phyloP scores from a whole-genome alignment of 2,113 vertebrate genomes.

The Fulmarus glacialis region DNA sequence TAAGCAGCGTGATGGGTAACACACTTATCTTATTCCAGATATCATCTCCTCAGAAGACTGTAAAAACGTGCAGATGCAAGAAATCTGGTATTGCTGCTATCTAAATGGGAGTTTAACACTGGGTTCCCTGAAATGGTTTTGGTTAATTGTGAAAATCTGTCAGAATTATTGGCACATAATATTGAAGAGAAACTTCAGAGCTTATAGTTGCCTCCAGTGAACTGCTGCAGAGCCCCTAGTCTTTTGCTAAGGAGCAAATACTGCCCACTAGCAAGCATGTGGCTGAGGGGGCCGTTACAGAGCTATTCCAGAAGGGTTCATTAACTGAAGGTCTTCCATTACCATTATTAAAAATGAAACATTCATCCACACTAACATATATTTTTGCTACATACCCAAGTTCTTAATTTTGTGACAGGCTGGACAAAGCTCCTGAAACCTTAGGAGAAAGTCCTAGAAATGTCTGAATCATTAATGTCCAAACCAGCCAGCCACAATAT shows the following conservation, averaged over 20 bases:
- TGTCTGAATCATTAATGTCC: neutral
- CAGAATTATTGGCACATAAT: neutral
- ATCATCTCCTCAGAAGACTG: neutral
- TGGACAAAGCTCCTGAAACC: neutral
- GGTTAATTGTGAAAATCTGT: neutral
- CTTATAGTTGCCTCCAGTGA: neutral
- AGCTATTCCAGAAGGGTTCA: neutral
- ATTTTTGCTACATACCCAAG: neutral
- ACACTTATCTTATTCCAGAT: neutral
- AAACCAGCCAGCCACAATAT: neutral
- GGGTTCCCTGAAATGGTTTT: neutral
- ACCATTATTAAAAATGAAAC: neutral
- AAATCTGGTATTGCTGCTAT: neutral
- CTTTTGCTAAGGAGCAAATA: neutral
- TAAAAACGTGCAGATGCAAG: neutral
- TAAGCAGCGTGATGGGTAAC: neutral
- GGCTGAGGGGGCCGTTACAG: neutral
- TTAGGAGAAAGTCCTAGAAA: neutral
- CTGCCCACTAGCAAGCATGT: neutral
- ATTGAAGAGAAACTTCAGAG: neutral
- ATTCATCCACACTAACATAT: neutral
- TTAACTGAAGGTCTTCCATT: neutral
- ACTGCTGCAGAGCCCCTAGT: neutral
- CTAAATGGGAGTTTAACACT: neutral
- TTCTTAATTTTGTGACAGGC: neutral